Evolutionary conservation across 2,113 vertebrate species (phyloP).

Genomic region (Gavia stellata): DNA sequence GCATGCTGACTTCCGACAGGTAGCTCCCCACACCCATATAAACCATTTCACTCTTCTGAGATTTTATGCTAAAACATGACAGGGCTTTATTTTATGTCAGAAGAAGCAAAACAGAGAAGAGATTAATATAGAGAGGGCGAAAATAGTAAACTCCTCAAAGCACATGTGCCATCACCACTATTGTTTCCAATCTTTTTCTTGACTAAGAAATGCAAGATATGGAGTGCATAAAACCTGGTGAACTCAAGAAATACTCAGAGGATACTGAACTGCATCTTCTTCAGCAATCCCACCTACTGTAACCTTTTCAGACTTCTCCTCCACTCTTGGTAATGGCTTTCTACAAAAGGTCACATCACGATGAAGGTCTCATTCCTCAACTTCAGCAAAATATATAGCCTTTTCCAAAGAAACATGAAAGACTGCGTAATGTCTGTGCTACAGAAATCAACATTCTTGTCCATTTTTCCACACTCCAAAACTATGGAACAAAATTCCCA

Average conservation of each 20-base stretch:
- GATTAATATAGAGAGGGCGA: neutral
- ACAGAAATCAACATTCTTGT: neutral
- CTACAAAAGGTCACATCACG: neutral
- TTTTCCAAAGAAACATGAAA: neutral
- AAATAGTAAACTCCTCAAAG: neutral
- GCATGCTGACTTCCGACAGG: neutral
- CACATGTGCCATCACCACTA: accelerated
- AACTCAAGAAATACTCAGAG: neutral
- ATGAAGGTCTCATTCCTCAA: neutral
- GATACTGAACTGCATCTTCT: neutral
- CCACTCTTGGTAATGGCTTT: neutral
- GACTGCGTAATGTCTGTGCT: neutral
- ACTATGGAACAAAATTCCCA: neutral
- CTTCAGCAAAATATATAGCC: neutral
- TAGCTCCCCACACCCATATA: neutral
- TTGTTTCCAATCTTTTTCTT: neutral
- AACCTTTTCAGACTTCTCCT: neutral
- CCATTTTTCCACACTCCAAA: neutral
- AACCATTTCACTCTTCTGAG: neutral
- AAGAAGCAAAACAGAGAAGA: neutral
- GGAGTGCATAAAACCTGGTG: neutral
- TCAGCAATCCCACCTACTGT: neutral
- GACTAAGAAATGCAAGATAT: neutral
- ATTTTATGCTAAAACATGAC: neutral
- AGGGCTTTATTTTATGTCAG: neutral